These are phyloP conservation scores for Keiferia lycopersicella DNA, from an alignment of 2,888 invertebrate species.

Conservation along the genomic window DNA sequence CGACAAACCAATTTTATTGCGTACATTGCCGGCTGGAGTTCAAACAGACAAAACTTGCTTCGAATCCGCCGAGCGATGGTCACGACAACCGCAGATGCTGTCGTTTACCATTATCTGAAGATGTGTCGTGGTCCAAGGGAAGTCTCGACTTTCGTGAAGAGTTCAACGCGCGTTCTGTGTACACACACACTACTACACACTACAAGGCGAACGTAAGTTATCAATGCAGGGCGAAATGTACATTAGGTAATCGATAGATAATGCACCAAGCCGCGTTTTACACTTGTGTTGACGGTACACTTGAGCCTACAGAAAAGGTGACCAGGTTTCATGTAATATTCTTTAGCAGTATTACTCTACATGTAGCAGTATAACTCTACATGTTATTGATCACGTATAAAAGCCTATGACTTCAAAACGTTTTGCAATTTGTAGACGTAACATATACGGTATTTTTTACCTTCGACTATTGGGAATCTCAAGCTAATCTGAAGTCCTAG, in stretches of 20 bases:
- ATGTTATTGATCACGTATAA: too few species aligned
- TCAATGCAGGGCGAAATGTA: conserved; percentile 48
- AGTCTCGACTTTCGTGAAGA: conserved; percentile 65
- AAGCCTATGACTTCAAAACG: too few species aligned
- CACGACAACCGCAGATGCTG: not conserved
- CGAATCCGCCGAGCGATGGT: not conserved
- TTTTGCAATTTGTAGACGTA: too few species aligned
- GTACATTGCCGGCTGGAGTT: conserved; percentile 4
- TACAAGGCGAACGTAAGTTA: conserved; percentile 34
- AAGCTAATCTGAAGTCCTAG: too few species aligned
- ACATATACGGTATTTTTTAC: too few species aligned
- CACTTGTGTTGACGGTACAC: not conserved
- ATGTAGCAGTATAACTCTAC: too few species aligned
- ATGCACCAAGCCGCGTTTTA: not conserved
- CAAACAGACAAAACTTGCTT: too few species aligned
- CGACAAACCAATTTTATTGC: not conserved
- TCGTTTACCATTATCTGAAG: not conserved
- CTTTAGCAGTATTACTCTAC: too few species aligned
- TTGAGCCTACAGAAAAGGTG: not conserved
- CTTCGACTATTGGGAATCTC: too few species aligned
- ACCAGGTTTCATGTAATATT: not conserved
- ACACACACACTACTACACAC: too few species aligned
- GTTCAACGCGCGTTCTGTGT: conserved; percentile 66
- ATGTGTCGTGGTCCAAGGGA: not conserved
- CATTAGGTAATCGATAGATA: conserved; percentile 36